A percentile compares a stretch with the other conserved stretches of the same genome.
phyloP scores from a whole-genome alignment of 2,113 vertebrate genomes.

The Terrapene triunguis region DNA sequence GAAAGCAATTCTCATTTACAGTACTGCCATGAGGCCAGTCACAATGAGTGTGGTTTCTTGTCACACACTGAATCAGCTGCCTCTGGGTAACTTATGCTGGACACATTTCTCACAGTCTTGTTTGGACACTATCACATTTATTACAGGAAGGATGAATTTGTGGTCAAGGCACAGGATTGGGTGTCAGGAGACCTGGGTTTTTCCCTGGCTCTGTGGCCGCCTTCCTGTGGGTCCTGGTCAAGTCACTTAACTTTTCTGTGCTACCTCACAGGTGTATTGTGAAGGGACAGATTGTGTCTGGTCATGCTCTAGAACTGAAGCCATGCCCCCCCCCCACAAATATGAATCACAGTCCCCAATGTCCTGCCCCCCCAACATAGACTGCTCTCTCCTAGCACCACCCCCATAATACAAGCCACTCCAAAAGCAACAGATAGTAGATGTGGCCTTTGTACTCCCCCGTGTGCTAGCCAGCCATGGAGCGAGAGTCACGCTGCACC shows the following conservation, averaged over 20 bases:
- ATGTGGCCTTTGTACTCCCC: not conserved
- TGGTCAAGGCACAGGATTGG: too few relatives aligned
- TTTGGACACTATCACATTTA: not conserved
- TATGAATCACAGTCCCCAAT: not conserved
- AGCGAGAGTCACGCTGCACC: not conserved
- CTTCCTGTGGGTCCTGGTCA: not conserved
- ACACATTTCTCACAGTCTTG: not conserved
- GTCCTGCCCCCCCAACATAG: not conserved
- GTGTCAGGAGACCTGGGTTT: not conserved
- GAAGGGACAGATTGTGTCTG: not conserved
- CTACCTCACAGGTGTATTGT: not conserved
- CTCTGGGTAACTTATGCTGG: not conserved
- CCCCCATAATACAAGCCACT: not conserved
- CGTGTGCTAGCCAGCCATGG: not conserved
- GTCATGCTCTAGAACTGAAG: not conserved
- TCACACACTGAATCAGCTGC: not conserved
- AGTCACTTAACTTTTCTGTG: not conserved
- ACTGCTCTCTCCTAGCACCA: not conserved
- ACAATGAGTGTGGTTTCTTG: not conserved
- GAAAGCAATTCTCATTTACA: not conserved
- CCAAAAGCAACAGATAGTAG: not conserved
- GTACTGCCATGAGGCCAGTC: not conserved
- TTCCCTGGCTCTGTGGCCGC: not conserved
- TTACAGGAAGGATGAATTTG: not conserved
- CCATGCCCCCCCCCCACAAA: not conserved